Conservation (phyloP, 1,140 invertebrate species). For the Brachionus koreanus region DNA sequence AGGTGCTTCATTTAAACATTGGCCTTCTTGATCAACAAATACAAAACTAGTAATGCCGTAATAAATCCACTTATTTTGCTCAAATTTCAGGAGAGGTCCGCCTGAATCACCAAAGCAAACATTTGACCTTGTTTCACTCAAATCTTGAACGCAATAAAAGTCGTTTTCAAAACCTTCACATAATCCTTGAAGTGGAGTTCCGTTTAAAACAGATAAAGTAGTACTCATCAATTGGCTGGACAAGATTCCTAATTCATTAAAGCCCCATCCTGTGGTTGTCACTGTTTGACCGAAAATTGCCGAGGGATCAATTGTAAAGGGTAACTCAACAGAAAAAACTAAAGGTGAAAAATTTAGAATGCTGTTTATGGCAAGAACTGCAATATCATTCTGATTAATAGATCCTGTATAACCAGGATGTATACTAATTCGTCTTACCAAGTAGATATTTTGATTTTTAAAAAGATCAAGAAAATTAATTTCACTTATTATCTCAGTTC, state of each 20-base stretch:
- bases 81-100: neutral
- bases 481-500: neutral
- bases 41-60: neutral
- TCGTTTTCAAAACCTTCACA: neutral
- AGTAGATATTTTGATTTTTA: neutral
- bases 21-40: neutral
- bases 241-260: neutral
- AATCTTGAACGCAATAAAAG: neutral
- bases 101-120: neutral
- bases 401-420: neutral
- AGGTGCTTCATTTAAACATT: neutral
- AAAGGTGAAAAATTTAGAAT: neutral
- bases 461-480: neutral
- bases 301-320: neutral
- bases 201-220: neutral
- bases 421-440: neutral
- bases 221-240: neutral
- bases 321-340: neutral
- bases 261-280: neutral
- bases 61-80: neutral
- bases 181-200: neutral
- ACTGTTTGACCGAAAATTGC: neutral
- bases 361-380: neutral
- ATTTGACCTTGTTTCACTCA: neutral
- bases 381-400: neutral